Evolutionary conservation across 2,888 invertebrate species (phyloP).

Genomic region (Drosophila falleni): DNA sequence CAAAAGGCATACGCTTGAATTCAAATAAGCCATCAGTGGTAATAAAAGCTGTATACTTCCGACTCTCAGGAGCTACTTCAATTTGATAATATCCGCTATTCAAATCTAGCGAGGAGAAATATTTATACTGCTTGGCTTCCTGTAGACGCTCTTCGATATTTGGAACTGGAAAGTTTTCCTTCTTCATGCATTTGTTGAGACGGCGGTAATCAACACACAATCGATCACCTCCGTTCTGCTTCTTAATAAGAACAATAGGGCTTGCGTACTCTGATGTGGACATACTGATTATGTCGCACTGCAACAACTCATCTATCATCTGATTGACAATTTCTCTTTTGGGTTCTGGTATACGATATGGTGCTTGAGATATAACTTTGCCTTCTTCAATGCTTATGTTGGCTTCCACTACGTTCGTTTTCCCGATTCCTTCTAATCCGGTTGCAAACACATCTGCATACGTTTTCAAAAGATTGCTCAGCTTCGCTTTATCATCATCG

Average conservation of each 20-base stretch:
- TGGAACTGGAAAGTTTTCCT: conserved; percentile 12
- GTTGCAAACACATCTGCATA: conserved; percentile 7
- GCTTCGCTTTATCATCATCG: no score
- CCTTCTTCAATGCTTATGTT: conserved; percentile 1
- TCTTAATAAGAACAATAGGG: conserved; percentile 1
- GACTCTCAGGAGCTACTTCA: conserved; percentile 1
- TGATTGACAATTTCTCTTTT: not conserved
- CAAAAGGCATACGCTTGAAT: conserved; percentile 38
- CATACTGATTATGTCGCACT: not conserved
- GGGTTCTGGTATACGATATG: not conserved
- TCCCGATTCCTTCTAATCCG: conserved; percentile 2
- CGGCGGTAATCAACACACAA: conserved; percentile 22
- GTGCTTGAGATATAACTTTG: conserved; percentile 5
- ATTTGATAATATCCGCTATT: conserved; percentile 6
- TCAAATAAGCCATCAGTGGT: conserved; percentile 43
- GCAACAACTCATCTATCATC: not conserved
- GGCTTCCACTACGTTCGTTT: conserved; percentile 10
- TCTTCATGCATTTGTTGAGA: conserved; percentile 8
- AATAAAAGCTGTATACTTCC: conserved; percentile 30
- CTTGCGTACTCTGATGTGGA: conserved; percentile 10
- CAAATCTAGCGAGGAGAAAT: conserved; percentile 1
- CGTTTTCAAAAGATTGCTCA: no score
- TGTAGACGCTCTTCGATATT: conserved; percentile 23
- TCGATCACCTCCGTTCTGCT: conserved; percentile 17
- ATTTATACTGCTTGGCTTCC: conserved; percentile 16